Evolutionary conservation across 2,113 vertebrate genomes (phyloP).

Genomic region (Casuarius casuarius): DNA sequence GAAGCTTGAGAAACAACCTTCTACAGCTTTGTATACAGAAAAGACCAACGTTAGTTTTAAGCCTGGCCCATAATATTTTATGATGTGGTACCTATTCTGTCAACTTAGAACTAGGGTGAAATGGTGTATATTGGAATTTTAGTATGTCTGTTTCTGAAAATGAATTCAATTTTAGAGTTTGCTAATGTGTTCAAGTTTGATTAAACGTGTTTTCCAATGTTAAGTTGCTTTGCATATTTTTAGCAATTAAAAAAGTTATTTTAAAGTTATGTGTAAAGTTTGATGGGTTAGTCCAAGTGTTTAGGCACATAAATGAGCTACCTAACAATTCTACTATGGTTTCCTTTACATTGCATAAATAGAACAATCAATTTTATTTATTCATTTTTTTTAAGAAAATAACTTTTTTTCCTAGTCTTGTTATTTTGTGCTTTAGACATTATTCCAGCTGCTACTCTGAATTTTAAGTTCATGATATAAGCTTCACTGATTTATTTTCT

Average conservation of each 20-base stretch:
- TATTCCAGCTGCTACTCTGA: neutral
- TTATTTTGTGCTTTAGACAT: neutral
- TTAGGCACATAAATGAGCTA: neutral
- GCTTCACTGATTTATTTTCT: neutral
- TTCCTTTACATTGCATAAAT: neutral
- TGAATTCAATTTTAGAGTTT: neutral
- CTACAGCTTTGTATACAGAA: neutral
- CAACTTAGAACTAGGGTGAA: neutral
- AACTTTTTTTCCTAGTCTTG: neutral
- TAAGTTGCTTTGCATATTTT: neutral
- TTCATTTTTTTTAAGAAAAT: neutral
- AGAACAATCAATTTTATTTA: neutral
- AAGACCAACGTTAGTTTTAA: neutral
- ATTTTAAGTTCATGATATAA: neutral
- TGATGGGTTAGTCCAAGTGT: neutral
- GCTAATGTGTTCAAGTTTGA: neutral
- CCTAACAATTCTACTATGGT: neutral
- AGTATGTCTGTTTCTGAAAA: neutral
- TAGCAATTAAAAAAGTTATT: neutral
- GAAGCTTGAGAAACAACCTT: neutral
- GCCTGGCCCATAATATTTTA: neutral
- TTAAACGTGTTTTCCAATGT: neutral
- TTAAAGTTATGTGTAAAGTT: neutral
- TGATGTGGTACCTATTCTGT: neutral
- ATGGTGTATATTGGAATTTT: neutral